Percentiles rank a stretch among this genome's conserved stretches.
Conservation (phyloP, 2,113 vertebrate genomes). For the Gobiocypris rarus region DNA sequence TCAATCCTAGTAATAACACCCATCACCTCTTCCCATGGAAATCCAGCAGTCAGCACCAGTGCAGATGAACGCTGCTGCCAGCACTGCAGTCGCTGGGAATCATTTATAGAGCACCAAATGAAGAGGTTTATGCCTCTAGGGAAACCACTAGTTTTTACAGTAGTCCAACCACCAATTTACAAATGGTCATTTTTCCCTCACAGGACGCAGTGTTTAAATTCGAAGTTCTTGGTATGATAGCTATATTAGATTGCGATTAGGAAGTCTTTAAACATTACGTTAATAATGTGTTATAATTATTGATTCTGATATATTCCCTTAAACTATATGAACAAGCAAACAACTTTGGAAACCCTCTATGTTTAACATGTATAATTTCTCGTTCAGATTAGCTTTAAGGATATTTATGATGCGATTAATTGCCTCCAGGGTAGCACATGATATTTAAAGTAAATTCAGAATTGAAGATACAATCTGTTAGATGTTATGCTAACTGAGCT, state of each 20-base stretch:
- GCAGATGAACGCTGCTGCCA: neutral
- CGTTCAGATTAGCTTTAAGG: neutral
- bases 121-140: slow-evolving; percentile 1
- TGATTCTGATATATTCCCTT: neutral
- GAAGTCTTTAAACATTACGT: neutral
- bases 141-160: neutral
- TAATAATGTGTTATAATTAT: neutral
- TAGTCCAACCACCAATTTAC: neutral
- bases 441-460: neutral
- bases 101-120: slow-evolving; percentile 5
- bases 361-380: neutral
- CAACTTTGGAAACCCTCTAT: neutral
- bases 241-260: neutral
- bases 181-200: neutral
- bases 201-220: neutral
- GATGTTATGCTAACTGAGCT: slow-evolving; percentile 16
- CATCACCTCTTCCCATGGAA: slow-evolving; percentile 22
- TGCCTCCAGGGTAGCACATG: neutral
- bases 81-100: neutral
- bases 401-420: neutral
- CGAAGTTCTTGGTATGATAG: too few species aligned
- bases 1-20: slow-evolving; percentile 12
- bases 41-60: slow-evolving; percentile 19
- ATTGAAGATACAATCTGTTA: neutral
- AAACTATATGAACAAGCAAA: neutral